A percentile compares a stretch with the other conserved stretches of the same genome.
These are phyloP conservation scores for Champsocephalus esox DNA, from an alignment of 2,797 vertebrate genomes.

Conservation along the genomic window DNA sequence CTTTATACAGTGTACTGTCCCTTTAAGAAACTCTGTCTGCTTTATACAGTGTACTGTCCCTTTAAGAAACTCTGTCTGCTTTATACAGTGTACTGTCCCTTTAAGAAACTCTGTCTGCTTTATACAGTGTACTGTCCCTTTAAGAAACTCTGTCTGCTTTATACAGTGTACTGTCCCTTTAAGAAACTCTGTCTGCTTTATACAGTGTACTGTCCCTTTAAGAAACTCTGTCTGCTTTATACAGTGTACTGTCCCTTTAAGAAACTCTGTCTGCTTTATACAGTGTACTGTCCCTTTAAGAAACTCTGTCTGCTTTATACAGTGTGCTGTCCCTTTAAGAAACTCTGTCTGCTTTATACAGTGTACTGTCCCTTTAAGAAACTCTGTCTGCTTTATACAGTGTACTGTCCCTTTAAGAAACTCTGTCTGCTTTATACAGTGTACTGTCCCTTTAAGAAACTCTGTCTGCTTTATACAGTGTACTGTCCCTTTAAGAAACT, in stretches of 20 bases:
- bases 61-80: slow-evolving; percentile 18
- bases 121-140: background rate
- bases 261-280: no score
- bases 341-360: no score
- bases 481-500: slow-evolving; percentile 18
- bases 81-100: background rate
- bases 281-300: slow-evolving; percentile 21
- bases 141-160: background rate
- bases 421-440: no score
- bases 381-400: no score
- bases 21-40: slow-evolving; percentile 21
- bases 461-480: no score
- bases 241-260: slow-evolving; percentile 20
- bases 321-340: slow-evolving; percentile 18
- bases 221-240: no score
- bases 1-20: no score
- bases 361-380: slow-evolving; percentile 19
- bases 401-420: slow-evolving; percentile 18
- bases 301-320: no score
- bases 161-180: slow-evolving; percentile 16
- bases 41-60: no score
- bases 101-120: slow-evolving; percentile 14
- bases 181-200: background rate
- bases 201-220: slow-evolving; percentile 22
- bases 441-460: slow-evolving; percentile 21